Base-by-base conservation (phyloP, 2,888 invertebrate genomes). In the Phania funesta region DNA sequence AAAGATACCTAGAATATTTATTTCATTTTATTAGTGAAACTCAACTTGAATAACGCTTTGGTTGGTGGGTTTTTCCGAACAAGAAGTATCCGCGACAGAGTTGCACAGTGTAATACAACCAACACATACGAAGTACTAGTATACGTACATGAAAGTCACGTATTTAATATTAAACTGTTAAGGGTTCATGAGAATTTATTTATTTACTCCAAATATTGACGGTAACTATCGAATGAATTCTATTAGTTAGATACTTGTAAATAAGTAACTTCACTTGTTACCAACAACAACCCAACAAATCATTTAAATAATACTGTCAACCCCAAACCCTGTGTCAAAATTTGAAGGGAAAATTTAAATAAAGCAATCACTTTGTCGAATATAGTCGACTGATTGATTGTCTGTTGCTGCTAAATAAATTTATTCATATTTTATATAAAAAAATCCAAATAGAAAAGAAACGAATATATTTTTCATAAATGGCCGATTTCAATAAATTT, bases 241-340 rank as follows among this genome's bases (percentile, higher is more conserved):
- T 56, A 44, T 80, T 75, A 38, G 16, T 11, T 38, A 1, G 0
- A 20, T 20, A 26, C n/a, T n/a, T n/a, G n/a, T 71, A 76, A 80
- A 76, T 65, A 75, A 75, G 29, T 4, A 11, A 26, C 16, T 11
- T 46, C 62, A 8, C 9, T n/a, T 13, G 67, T 73, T 44, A 46
- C 81, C 16, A 65, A n/a, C 35, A 67, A 77, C 73, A 62, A 81
- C 38, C 29, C 16, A 24, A 35, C 48, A 65, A 50, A 41, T 58
- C 11, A 75, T 41, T 41, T 32, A 9, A n/a, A n/a, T n/a, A n/a
- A 24, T 24, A 58, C 38, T 13, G 6, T 35, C 54, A 56, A 38
- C 35, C 13, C 35, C 11, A 38, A 11, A 13, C 35, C 20, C 38
- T 38, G 58, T 8, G 16, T 24, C 2, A 24, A 58, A 24, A n/a